These are phyloP conservation scores for Catostomus latipinnis DNA, from an alignment of 2,797 vertebrate genomes.

Conservation along the genomic window DNA sequence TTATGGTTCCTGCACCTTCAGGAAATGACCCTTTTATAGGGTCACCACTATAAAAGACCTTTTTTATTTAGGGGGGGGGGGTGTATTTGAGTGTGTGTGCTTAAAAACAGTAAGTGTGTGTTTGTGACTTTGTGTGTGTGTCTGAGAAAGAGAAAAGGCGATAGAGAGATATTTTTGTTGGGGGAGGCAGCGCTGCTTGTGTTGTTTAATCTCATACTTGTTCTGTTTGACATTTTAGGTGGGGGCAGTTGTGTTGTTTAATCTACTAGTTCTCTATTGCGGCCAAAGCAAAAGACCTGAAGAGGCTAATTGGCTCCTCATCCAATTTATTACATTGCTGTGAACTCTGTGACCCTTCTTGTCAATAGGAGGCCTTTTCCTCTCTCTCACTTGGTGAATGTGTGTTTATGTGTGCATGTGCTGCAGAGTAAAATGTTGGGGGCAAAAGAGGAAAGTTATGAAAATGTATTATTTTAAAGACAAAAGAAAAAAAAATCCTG, in stretches of 20 bases:
- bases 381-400: conserved; percentile 53
- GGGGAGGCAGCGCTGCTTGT: conserved; percentile 52
- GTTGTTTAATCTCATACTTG: conserved; percentile 84
- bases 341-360: conserved; percentile 89
- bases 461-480: background rate
- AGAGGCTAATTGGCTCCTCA: conserved; percentile 90
- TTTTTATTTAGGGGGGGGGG: conserved; percentile 79
- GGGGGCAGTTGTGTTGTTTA: conserved; percentile 74
- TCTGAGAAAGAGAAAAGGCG: conserved; percentile 44
- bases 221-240: conserved; percentile 71
- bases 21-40: conserved; percentile 93
- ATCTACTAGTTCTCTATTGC: conserved; percentile 85
- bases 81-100: conserved; percentile 54
- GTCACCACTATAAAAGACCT: conserved; percentile 93
- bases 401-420: conserved; percentile 53
- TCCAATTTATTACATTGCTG: conserved; percentile 89
- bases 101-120: conserved; percentile 61
- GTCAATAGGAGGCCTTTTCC: conserved; percentile 82
- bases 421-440: conserved; percentile 9
- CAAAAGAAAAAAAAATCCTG: too few relatives aligned
- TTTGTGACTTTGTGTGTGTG: conserved; percentile 62
- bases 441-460: conserved; percentile 1
- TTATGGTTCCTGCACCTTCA: conserved; percentile 94
- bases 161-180: conserved; percentile 59
- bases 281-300: conserved; percentile 84